phyloP scores from a whole-genome alignment of 2,797 vertebrate genomes.

The Bucorvus abyssinicus region DNA sequence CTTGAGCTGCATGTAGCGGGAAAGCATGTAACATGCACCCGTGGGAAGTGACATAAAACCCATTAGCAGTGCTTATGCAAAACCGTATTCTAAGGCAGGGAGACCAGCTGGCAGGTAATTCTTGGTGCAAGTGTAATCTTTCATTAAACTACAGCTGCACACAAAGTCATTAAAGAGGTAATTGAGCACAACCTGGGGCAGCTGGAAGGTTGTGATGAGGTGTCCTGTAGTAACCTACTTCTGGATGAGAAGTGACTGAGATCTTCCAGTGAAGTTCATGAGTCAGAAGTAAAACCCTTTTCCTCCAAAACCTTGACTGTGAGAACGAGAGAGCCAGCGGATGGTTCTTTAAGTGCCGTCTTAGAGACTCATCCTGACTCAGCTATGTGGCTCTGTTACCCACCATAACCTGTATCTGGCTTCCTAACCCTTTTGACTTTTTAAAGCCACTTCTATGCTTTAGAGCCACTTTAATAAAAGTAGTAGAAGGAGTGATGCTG shows the following conservation, averaged over 20 bases:
- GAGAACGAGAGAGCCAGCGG: not conserved
- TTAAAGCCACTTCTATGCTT: not conserved
- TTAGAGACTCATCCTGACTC: not conserved
- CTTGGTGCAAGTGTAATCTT: not conserved
- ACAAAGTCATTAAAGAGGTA: not conserved
- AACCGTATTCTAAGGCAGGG: not conserved
- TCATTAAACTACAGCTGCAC: not conserved
- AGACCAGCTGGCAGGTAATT: not conserved
- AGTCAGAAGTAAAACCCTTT: not conserved
- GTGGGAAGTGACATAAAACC: not conserved
- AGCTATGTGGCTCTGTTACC: not conserved
- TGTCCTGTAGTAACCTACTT: not conserved
- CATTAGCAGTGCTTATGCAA: no score
- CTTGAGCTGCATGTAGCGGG: not conserved
- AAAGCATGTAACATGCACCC: rapidly evolving
- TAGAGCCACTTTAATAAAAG: not conserved
- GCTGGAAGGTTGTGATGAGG: not conserved
- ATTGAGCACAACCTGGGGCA: not conserved
- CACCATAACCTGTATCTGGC: not conserved
- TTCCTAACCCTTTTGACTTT: not conserved
- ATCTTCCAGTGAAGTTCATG: not conserved
- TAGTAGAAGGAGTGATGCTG: not conserved
- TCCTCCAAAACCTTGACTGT: not conserved
- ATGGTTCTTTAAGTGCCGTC: not conserved
- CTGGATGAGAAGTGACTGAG: not conserved